phyloP scores from a whole-genome alignment of 2,797 vertebrate species.

The Argyrosomus regius region DNA sequence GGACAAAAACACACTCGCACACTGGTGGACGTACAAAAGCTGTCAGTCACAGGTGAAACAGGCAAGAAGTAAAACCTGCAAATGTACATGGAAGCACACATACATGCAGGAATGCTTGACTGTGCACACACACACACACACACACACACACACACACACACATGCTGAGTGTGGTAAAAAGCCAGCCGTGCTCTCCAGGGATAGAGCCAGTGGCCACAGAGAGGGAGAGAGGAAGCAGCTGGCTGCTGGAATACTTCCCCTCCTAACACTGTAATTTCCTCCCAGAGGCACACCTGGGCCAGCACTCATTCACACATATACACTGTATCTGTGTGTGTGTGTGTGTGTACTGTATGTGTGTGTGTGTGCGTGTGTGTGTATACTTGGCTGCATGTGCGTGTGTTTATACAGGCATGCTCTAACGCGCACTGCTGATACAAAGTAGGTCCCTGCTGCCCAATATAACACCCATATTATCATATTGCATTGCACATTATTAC shows the following conservation, averaged over 20 bases:
- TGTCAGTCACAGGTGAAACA: slow-evolving; percentile 60
- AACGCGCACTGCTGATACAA: slow-evolving; percentile 28
- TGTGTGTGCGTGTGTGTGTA: slow-evolving; percentile 28
- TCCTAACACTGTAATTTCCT: slow-evolving; percentile 82
- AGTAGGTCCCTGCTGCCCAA: slow-evolving; percentile 32
- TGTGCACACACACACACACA: slow-evolving; percentile 9
- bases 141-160: slow-evolving; percentile 37
- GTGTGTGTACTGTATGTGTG: slow-evolving; percentile 18
- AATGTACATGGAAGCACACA: slow-evolving; percentile 34
- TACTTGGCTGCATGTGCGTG: background rate
- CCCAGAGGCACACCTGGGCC: slow-evolving; percentile 76
- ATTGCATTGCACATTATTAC: slow-evolving; percentile 43
- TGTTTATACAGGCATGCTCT: slow-evolving; percentile 36
- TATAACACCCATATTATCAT: slow-evolving; percentile 39
- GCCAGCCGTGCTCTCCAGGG: slow-evolving; percentile 64
- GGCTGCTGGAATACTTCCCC: slow-evolving; percentile 79
- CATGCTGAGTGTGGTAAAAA: slow-evolving; percentile 65
- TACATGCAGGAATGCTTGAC: slow-evolving; percentile 29
- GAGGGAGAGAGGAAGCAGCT: slow-evolving; percentile 80
- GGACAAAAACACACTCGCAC: slow-evolving; percentile 37
- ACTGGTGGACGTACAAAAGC: slow-evolving; percentile 29
- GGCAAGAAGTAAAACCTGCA: slow-evolving; percentile 53
- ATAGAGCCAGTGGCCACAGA: slow-evolving; percentile 69
- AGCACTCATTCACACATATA: slow-evolving; percentile 52
- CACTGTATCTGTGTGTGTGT: slow-evolving; percentile 25